Base-by-base conservation (phyloP, 2,888 invertebrate genomes). In the Stomorhina lunata region DNA sequence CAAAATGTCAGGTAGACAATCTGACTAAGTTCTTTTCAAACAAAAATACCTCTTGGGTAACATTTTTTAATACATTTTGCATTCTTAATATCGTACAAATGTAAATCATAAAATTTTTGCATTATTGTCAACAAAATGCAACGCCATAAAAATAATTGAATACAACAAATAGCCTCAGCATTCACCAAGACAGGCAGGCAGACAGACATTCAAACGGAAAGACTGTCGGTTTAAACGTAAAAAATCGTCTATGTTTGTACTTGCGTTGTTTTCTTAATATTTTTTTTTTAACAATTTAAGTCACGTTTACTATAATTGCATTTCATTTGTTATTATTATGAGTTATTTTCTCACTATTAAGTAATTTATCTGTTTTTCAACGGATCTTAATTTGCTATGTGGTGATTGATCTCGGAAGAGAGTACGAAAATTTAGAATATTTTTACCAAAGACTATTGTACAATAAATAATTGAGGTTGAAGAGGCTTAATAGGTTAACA, bases 301-400 rank as follows among this genome's bases (percentile, higher is more conserved):
- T 81, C 77, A 81, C 81, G 77, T 81, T 81, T 81, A 63, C 20
- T 48, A 32, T 29, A 50, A 68, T 48, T 59, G n/a, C n/a, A n/a
- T n/a, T n/a, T n/a, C n/a, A n/a, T 40, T 50, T 77, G 17, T 59
- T 59, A 43, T 69, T 59, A 34, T 59, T 32, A 20, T 7, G 32
- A 20, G 22, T 12, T 40, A 40, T 40, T 57, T 20, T 12, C 22
- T 72, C 37, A 48, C 50, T 50, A 15, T 25, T 12, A 48, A n/a
- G n/a, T n/a, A n/a, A n/a, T n/a, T n/a, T n/a, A 37, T 34, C 55
- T 17, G n/a, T 20, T 29, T 32, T 57, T 29, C 17, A 57, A 17
- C 15, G n/a, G n/a, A 17, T 27, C n/a, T 50, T 4, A 61, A 40
- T 72, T 37, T n/a, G n/a, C n/a, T n/a, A n/a, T n/a, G n/a, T n/a